Evolutionary conservation across 2,888 invertebrate genomes (phyloP).

Genomic region (Macropis europaea): DNA sequence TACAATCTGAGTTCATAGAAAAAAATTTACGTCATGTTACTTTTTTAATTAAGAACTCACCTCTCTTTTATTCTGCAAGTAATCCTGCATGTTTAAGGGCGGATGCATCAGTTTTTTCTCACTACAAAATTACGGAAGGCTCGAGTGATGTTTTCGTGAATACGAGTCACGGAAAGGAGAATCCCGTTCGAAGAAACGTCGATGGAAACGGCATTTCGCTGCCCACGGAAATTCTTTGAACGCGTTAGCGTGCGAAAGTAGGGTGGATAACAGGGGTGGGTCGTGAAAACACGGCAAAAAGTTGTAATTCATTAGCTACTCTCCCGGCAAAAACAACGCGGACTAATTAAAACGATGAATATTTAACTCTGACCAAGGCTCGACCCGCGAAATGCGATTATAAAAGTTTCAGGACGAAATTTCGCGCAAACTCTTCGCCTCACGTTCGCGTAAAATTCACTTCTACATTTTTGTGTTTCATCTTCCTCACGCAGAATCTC

Average conservation of each 20-base stretch:
- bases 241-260: constrained; percentile 3
- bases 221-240: background rate
- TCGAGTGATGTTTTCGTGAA: too few relatives aligned
- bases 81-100: too few relatives aligned
- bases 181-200: constrained; percentile 22
- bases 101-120: too few relatives aligned
- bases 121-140: too few relatives aligned
- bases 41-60: too few relatives aligned
- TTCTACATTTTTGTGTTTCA: background rate
- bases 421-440: background rate
- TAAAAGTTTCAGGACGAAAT: background rate
- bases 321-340: background rate
- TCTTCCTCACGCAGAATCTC: too few relatives aligned
- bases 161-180: background rate
- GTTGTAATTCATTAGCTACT: constrained; percentile 21
- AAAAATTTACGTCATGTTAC: too few relatives aligned
- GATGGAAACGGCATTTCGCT: constrained; percentile 22
- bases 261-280: background rate
- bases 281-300: constrained; percentile 2
- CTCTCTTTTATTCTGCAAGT: too few relatives aligned
- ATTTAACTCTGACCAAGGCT: constrained; percentile 5
- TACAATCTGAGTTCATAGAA: too few relatives aligned
- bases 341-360: constrained; percentile 23
- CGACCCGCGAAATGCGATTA: constrained; percentile 4
- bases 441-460: background rate